Evolutionary conservation across 2,113 vertebrate genomes (phyloP).

Genomic region (Etheostoma cragini): DNA sequence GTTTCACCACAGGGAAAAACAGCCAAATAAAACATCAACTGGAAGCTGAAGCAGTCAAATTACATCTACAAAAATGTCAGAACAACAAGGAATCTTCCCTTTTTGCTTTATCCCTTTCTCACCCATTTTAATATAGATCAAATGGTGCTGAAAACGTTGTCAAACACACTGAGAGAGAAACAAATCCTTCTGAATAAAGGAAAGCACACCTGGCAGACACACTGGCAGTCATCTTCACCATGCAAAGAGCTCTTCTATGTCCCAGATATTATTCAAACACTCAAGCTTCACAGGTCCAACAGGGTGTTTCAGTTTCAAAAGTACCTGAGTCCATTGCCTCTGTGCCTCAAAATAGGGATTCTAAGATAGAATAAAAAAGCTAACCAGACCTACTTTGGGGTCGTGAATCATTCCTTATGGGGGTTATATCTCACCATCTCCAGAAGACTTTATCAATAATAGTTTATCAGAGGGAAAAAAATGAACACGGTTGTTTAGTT

Average conservation of each 20-base stretch:
- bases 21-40: constrained; percentile 37
- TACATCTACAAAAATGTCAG: constrained; percentile 32
- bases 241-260: constrained; percentile 8
- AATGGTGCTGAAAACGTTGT: constrained; percentile 38
- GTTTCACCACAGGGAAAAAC: constrained; percentile 28
- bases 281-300: constrained; percentile 40
- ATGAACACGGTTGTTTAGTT: background rate
- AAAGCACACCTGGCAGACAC: constrained; percentile 41
- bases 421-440: constrained; percentile 17
- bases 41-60: constrained; percentile 42
- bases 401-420: constrained; percentile 2
- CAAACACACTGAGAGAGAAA: constrained; percentile 21
- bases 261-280: constrained; percentile 29
- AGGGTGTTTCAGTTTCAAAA: constrained; percentile 46
- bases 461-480: background rate
- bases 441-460: background rate
- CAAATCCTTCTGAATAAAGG: constrained; percentile 43
- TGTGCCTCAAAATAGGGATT: background rate
- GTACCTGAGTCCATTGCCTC: constrained; percentile 11
- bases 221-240: constrained; percentile 21
- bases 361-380: constrained; percentile 23
- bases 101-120: constrained; percentile 18
- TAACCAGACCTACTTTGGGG: constrained; percentile 11
- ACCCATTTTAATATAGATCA: constrained; percentile 55
- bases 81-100: constrained; percentile 28